Conservation (phyloP, 2,888 invertebrate genomes). For the Parnassius apollo region DNA sequence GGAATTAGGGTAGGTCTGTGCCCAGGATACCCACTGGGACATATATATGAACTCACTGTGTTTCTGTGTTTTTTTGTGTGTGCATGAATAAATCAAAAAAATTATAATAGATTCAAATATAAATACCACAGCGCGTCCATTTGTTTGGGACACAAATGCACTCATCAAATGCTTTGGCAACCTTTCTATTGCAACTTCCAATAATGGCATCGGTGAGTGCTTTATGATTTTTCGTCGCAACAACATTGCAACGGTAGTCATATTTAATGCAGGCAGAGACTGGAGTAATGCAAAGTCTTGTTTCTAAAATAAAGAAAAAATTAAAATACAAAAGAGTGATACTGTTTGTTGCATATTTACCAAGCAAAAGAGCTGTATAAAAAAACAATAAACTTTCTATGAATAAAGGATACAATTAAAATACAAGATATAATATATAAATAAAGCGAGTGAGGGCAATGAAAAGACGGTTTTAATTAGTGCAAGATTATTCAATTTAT, state of each 20-base stretch:
- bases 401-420: neutral
- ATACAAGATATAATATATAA: neutral
- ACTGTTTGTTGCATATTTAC: neutral
- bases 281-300: slow-evolving; percentile 14
- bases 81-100: too few species aligned
- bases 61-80: too few species aligned
- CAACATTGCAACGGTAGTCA: slow-evolving; percentile 18
- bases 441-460: neutral
- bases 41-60: too few species aligned
- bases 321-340: neutral
- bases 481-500: too few species aligned
- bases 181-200: slow-evolving; percentile 10
- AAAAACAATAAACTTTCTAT: neutral
- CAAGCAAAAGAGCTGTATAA: neutral
- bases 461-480: neutral
- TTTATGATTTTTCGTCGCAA: slow-evolving; percentile 2
- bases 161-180: slow-evolving; percentile 4
- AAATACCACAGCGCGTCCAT: slow-evolving; percentile 6
- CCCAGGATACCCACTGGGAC: too few species aligned
- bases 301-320: slow-evolving; percentile 1
- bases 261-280: slow-evolving; percentile 14
- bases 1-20: too few species aligned
- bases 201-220: neutral
- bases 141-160: neutral
- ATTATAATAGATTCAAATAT: neutral